A percentile compares a stretch with the other conserved stretches of the same genome.
phyloP scores from a whole-genome alignment of 2,113 vertebrate genomes.

The Perca schrenkii region DNA sequence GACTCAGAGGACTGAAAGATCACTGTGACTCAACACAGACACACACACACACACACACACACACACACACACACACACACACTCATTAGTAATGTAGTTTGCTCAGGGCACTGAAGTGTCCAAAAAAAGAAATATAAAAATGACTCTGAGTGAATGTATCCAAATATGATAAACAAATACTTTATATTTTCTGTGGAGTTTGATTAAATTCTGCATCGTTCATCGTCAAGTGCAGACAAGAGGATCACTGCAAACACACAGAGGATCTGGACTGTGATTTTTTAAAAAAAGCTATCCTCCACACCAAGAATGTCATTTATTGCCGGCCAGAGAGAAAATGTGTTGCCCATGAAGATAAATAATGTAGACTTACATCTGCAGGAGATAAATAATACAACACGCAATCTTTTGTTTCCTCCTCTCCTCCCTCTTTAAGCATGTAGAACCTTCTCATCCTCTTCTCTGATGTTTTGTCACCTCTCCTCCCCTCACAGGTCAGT shows the following conservation, averaged over 20 bases:
- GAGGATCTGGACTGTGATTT: neutral
- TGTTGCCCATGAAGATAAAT: conserved; percentile 56
- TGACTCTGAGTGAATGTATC: conserved; percentile 4
- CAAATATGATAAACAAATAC: conserved; percentile 10
- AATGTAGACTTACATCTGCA: conserved; percentile 66
- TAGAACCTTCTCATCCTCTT: conserved; percentile 16
- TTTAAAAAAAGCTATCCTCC: neutral
- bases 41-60: conserved; percentile 10
- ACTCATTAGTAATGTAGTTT: conserved; percentile 39
- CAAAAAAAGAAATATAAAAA: conserved; percentile 36
- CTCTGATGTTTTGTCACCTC: conserved; percentile 50
- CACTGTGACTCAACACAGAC: conserved; percentile 51
- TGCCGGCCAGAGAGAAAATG: conserved; percentile 6
- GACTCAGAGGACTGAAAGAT: conserved; percentile 42
- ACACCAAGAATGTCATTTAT: conserved; percentile 24
- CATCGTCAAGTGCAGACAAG: neutral
- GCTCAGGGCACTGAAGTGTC: conserved; percentile 45
- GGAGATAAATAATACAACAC: conserved; percentile 66
- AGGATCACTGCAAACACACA: neutral
- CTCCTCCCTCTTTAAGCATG: conserved; percentile 6
- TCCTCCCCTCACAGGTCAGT: conserved; percentile 51
- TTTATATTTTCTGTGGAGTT: conserved; percentile 10
- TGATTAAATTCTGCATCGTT: neutral
- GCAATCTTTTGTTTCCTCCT: conserved; percentile 39
- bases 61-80: conserved; percentile 5